Percentiles rank a stretch among this genome's conserved stretches.
Conservation (phyloP, 2,797 vertebrate species). For the Melanotaenia pygmaea region DNA sequence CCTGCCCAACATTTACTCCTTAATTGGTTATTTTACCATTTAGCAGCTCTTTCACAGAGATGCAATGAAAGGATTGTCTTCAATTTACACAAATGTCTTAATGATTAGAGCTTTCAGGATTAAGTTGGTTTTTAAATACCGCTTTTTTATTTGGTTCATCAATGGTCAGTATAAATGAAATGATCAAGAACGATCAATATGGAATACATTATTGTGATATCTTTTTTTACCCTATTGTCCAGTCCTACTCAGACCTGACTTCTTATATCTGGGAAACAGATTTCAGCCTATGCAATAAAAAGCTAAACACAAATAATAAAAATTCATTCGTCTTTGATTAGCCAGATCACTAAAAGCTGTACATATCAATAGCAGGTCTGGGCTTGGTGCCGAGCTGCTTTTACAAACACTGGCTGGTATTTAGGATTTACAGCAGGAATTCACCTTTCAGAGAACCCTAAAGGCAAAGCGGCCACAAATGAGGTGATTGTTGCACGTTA, state of each 20-base stretch:
- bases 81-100: constrained; percentile 51
- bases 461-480: constrained; percentile 25
- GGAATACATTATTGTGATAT: too few relatives aligned
- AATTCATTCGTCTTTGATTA: constrained; percentile 31
- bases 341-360: constrained; percentile 14
- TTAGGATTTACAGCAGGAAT: constrained; percentile 31
- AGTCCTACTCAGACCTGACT: constrained; percentile 33
- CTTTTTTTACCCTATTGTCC: constrained; percentile 10
- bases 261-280: constrained; percentile 15
- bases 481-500: constrained; percentile 32
- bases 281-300: constrained; percentile 6
- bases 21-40: too few relatives aligned
- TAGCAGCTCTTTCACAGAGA: too few relatives aligned
- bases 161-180: constrained; percentile 48
- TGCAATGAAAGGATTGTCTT: constrained; percentile 30
- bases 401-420: constrained; percentile 2
- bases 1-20: too few relatives aligned
- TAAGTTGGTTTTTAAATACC: neutral
- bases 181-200: too few relatives aligned
- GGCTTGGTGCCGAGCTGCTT: constrained; percentile 27
- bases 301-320: neutral
- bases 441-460: constrained; percentile 19
- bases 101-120: constrained; percentile 57
- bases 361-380: constrained; percentile 30
- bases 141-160: constrained; percentile 30